Percentiles rank a stretch among this genome's conserved stretches.
phyloP scores from a whole-genome alignment of 30 jellyfish, hydroid and myxozoan genomes.

The Hydractinia symbiolongicarpus region DNA sequence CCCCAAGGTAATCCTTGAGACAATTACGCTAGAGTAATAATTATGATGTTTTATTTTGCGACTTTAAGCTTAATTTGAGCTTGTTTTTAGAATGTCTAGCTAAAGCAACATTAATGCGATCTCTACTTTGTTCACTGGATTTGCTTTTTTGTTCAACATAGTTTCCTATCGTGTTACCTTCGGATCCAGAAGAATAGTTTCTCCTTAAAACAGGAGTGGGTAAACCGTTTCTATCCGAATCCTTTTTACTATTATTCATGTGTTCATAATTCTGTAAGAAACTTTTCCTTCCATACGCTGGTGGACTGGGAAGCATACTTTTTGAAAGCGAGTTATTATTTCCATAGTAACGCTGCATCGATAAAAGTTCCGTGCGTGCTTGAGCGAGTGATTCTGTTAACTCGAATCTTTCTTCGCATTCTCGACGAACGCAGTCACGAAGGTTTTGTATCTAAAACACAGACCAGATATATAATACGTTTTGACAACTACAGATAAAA shows the following conservation, averaged over 20 bases:
- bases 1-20: too few species aligned
- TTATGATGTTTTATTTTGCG: too few species aligned
- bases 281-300: conserved; percentile 14
- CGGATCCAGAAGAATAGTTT: too few species aligned
- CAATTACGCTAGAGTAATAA: too few species aligned
- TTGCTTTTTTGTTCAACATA: neutral
- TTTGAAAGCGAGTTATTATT: neutral
- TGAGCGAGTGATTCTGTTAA: conserved; percentile 78
- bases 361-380: conserved; percentile 69
- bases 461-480: neutral
- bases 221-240: too few species aligned
- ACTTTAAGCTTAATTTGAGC: neutral
- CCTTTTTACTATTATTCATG: too few species aligned
- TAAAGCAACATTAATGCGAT: neutral
- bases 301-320: conserved; percentile 14
- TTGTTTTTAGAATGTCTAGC: neutral
- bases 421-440: conserved; percentile 87
- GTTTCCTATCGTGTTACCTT: too few species aligned
- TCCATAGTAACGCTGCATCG: conserved; percentile 27
- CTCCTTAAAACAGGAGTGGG: too few species aligned
- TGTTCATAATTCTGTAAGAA: neutral
- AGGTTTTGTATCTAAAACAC: conserved; percentile 45
- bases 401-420: conserved; percentile 92
- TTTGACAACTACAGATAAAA: neutral
- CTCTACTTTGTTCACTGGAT: conserved; percentile 1